These are phyloP conservation scores for Plecturocebus donacophilus DNA, from an alignment of 2,113 vertebrate species.

Conservation along the genomic window DNA sequence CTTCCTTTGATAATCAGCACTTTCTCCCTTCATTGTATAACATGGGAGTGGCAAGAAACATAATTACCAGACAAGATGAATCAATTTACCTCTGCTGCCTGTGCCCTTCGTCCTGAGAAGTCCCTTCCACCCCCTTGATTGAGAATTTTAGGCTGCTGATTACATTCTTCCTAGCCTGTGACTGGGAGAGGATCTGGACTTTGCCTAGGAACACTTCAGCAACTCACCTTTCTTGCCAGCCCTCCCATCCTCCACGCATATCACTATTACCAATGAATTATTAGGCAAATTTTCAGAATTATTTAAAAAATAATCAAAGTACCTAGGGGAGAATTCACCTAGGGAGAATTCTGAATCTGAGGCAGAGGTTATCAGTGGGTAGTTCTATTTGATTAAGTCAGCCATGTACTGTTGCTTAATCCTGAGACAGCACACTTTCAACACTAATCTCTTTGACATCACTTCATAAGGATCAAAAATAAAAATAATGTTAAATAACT, in stretches of 20 bases:
- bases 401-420: background rate
- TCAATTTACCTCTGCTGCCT: background rate
- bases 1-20: background rate
- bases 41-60: background rate
- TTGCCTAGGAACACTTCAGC: background rate
- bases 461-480: background rate
- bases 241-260: background rate
- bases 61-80: background rate
- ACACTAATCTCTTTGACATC: background rate
- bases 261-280: background rate
- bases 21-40: background rate
- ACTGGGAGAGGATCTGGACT: background rate
- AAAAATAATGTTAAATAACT: background rate
- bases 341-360: background rate
- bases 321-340: background rate
- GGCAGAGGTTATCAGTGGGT: background rate
- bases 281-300: background rate
- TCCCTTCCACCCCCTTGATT: background rate
- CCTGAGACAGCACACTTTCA: background rate
- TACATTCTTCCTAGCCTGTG: background rate
- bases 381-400: background rate
- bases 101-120: conserved; percentile 4
- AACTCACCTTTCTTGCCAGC: background rate
- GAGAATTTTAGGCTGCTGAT: background rate
- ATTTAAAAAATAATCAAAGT: background rate